Percentiles rank a stretch among this genome's conserved stretches.
These are phyloP conservation scores for Cosmia trapezina DNA, from an alignment of 2,888 invertebrate genomes.

Conservation along the genomic window DNA sequence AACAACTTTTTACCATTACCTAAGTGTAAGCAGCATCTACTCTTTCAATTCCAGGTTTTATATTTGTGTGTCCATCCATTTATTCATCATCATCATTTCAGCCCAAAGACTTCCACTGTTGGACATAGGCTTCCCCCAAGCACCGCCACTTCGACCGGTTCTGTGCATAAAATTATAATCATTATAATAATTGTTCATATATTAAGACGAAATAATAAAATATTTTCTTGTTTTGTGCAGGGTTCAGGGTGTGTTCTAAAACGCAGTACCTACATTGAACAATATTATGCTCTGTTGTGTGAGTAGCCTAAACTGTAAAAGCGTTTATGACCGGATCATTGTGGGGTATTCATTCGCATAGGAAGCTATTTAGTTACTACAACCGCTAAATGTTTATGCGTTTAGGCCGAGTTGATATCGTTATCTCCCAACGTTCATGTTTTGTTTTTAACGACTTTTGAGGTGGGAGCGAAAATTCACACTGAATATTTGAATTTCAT, in stretches of 20 bases:
- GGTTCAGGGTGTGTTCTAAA: not conserved
- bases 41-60: too few relatives aligned
- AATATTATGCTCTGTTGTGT: constrained; percentile 10
- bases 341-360: constrained; percentile 66
- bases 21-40: not conserved
- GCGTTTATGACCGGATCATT: constrained; percentile 70
- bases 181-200: too few relatives aligned
- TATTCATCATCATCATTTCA: too few relatives aligned
- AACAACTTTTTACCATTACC: not conserved
- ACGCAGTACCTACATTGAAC: not conserved
- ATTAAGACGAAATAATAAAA: too few relatives aligned
- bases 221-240: not conserved
- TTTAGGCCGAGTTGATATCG: constrained; percentile 58
- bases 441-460: constrained; percentile 57
- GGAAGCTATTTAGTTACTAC: constrained; percentile 69
- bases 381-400: constrained; percentile 66
- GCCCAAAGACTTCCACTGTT: too few relatives aligned
- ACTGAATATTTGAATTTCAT: constrained; percentile 39
- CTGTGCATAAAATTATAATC: too few relatives aligned
- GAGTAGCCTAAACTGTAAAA: constrained; percentile 62
- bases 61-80: not conserved
- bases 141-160: too few relatives aligned
- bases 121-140: too few relatives aligned
- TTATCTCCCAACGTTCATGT: constrained; percentile 54
- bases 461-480: constrained; percentile 47